Evolutionary conservation across 2,113 vertebrate species (phyloP).

Genomic region (Thunnus maccoyii): DNA sequence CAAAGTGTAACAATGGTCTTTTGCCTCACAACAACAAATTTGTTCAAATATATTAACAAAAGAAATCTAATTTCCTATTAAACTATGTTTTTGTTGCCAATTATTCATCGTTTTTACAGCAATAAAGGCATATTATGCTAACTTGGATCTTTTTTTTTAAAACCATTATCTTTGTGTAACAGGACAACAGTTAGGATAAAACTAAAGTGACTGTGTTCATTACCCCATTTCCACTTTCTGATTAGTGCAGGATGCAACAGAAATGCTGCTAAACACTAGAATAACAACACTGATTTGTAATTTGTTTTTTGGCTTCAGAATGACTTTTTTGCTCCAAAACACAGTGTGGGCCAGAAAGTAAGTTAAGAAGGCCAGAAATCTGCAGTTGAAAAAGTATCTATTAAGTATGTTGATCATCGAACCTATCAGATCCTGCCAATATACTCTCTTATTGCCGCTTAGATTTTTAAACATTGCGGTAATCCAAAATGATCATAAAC

Average conservation of each 20-base stretch:
- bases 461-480: not conserved
- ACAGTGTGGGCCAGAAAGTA: not conserved
- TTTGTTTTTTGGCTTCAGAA: slow-evolving; percentile 30
- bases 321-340: slow-evolving; percentile 22
- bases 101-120: slow-evolving; percentile 17
- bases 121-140: not conserved
- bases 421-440: not conserved
- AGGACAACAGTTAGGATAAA: not conserved
- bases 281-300: slow-evolving; percentile 7
- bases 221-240: not conserved
- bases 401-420: slow-evolving; percentile 8
- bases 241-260: not conserved
- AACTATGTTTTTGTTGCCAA: not conserved
- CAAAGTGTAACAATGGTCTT: slow-evolving; percentile 9
- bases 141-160: slow-evolving; percentile 13
- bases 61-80: slow-evolving; percentile 16
- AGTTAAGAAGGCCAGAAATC: slow-evolving; percentile 13
- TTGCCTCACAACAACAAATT: slow-evolving; percentile 12
- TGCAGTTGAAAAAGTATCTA: slow-evolving; percentile 26
- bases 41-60: not conserved
- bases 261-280: not conserved
- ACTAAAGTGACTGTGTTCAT: slow-evolving; percentile 14
- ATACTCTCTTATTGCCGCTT: not conserved
- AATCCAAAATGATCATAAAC: not conserved
- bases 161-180: not conserved